These are phyloP conservation scores for Siderastrea radians DNA, from an alignment of 92 coral and sea anemone species.

Conservation along the genomic window DNA sequence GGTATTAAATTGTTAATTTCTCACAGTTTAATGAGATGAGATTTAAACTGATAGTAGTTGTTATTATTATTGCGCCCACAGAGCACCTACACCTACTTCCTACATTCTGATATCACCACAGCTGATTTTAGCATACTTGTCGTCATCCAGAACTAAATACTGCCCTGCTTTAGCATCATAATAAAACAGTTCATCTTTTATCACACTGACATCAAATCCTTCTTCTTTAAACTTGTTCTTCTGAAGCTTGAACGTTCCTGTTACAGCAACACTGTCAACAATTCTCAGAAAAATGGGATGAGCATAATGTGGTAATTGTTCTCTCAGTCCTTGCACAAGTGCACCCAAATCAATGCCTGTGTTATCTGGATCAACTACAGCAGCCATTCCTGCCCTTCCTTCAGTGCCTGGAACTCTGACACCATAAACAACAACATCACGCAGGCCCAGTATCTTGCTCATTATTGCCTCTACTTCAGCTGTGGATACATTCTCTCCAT, in stretches of 20 bases:
- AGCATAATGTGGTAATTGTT: slow-evolving; percentile 88
- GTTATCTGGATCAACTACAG: slow-evolving; percentile 87
- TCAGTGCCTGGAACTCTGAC: slow-evolving; percentile 94
- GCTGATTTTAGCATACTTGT: slow-evolving; percentile 67
- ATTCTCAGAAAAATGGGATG: slow-evolving; percentile 90
- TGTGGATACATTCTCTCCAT: slow-evolving; percentile 99
- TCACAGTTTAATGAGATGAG: too few species aligned
- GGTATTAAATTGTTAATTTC: too few species aligned
- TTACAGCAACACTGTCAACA: slow-evolving; percentile 81
- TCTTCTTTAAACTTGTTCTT: slow-evolving; percentile 83
- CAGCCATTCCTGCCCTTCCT: slow-evolving; percentile 98
- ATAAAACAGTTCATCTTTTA: slow-evolving; percentile 82
- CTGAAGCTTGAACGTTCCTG: slow-evolving; percentile 95
- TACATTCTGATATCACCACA: slow-evolving; percentile 79
- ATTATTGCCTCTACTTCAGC: slow-evolving; percentile 93
- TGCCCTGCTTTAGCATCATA: slow-evolving; percentile 67
- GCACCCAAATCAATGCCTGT: slow-evolving; percentile 59
- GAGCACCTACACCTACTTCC: background rate
- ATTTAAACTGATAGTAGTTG: too few species aligned
- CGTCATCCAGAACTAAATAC: slow-evolving; percentile 72
- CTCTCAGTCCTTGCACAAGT: slow-evolving; percentile 65
- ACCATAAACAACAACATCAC: slow-evolving; percentile 93
- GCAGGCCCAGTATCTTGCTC: slow-evolving; percentile 80
- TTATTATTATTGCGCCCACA: too few species aligned
- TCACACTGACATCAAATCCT: slow-evolving; percentile 82